Conservation (phyloP, 2,888 invertebrate genomes). For the Epiblema foenella region DNA sequence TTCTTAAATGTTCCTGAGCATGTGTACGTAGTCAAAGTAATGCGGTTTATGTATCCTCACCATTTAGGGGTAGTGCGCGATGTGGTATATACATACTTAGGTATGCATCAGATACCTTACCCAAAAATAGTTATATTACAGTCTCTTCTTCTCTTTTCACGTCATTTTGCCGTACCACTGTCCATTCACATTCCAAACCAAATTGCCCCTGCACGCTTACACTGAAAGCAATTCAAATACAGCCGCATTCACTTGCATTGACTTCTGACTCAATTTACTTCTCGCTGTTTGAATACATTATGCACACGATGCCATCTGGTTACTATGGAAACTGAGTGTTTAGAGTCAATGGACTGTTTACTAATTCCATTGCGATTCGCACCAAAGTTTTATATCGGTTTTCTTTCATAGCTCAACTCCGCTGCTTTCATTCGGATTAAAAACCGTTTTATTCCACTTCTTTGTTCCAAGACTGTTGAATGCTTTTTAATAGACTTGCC, state of each 20-base stretch:
- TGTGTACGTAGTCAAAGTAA: neutral
- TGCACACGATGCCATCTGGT: slow-evolving; percentile 8
- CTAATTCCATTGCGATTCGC: neutral
- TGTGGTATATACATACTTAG: no score
- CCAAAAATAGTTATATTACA: neutral
- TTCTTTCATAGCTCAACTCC: slow-evolving; percentile 27
- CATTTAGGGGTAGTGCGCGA: no score
- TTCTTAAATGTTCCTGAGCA: neutral
- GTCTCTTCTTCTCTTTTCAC: no score
- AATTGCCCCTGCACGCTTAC: neutral
- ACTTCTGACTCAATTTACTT: slow-evolving; percentile 23
- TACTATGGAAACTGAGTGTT: slow-evolving; percentile 1
- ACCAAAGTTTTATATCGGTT: slow-evolving; percentile 28
- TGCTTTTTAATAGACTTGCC: slow-evolving; percentile 28
- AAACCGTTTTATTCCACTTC: slow-evolving; percentile 31
- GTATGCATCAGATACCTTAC: neutral
- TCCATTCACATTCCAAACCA: neutral
- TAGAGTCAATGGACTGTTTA: slow-evolving; percentile 19
- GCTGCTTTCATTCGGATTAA: slow-evolving; percentile 28
- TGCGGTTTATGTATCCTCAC: neutral
- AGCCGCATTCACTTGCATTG: slow-evolving; percentile 16
- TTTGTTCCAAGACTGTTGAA: slow-evolving; percentile 32
- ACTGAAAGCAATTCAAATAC: slow-evolving; percentile 27
- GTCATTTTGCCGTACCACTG: no score
- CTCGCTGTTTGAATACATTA: slow-evolving; percentile 7